phyloP scores from a whole-genome alignment of 2,888 invertebrate species.

The Zygaena filipendulae region DNA sequence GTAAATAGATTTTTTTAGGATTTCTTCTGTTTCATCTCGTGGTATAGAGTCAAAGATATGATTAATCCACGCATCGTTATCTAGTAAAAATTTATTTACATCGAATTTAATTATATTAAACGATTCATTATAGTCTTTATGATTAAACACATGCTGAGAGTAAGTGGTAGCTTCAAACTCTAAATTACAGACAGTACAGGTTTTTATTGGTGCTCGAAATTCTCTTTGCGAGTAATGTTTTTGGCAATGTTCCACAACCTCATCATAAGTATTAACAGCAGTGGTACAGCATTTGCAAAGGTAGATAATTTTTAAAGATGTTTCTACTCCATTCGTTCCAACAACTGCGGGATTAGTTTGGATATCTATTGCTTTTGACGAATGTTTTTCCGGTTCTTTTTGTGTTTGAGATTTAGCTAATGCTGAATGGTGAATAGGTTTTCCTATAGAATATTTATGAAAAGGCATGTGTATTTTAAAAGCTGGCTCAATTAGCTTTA shows the following conservation, averaged over 20 bases:
- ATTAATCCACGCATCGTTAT: constrained; percentile 32
- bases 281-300: constrained; percentile 32
- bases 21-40: constrained; percentile 19
- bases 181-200: constrained; percentile 26
- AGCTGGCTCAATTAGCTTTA: constrained; percentile 29
- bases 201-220: constrained; percentile 14
- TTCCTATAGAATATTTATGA: constrained; percentile 32
- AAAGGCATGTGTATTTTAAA: constrained; percentile 38
- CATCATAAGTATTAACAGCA: constrained; percentile 33
- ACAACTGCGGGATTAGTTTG: too few species aligned
- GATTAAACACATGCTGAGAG: too few species aligned
- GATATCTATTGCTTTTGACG: too few species aligned
- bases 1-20: constrained; percentile 35
- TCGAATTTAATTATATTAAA: constrained; percentile 30
- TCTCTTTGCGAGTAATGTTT: constrained; percentile 25
- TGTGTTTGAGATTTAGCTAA: too few species aligned
- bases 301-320: too few species aligned
- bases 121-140: constrained; percentile 22
- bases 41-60: constrained; percentile 31
- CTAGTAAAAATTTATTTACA: constrained; percentile 30
- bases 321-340: too few species aligned
- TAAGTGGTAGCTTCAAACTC: constrained; percentile 22
- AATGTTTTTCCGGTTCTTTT: too few species aligned
- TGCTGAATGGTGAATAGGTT: too few species aligned
- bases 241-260: constrained; percentile 43